Percentiles rank a stretch among this genome's conserved stretches.
phyloP scores from a whole-genome alignment of 2,888 invertebrate genomes.

The Dicranocentrus wangi region DNA sequence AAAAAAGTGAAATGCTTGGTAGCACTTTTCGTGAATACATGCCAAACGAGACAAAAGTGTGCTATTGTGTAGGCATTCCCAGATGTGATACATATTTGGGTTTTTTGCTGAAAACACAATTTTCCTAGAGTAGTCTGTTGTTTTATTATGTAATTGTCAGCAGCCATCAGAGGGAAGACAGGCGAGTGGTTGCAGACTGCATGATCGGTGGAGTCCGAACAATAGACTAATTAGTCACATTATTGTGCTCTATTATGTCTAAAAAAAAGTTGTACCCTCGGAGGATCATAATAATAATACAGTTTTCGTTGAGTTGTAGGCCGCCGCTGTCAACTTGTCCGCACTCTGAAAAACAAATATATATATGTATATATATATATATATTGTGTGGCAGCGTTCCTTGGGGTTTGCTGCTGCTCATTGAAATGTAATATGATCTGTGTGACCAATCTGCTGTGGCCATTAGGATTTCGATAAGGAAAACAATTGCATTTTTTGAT shows the following conservation, averaged over 20 bases:
- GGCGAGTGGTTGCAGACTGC: no score
- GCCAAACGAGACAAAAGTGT: neutral
- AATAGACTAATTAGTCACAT: constrained; percentile 37
- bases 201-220: constrained; percentile 9
- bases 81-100: constrained; percentile 5
- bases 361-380: no score
- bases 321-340: no score
- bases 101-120: constrained; percentile 5
- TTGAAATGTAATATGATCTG: no score
- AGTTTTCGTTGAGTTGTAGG: no score
- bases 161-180: neutral
- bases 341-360: no score
- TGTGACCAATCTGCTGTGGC: no score
- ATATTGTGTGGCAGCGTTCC: no score
- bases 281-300: no score
- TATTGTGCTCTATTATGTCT: constrained; percentile 6
- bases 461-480: neutral
- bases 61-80: neutral
- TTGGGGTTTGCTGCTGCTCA: no score
- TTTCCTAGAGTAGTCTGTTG: neutral
- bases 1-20: constrained; percentile 1
- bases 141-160: constrained; percentile 7
- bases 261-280: neutral
- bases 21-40: neutral
- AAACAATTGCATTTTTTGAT: neutral